A percentile compares a stretch with the other conserved stretches of the same genome.
Evolutionary conservation across 2,888 invertebrate genomes (phyloP).

Genomic region (Microctonus aethiopoides): DNA sequence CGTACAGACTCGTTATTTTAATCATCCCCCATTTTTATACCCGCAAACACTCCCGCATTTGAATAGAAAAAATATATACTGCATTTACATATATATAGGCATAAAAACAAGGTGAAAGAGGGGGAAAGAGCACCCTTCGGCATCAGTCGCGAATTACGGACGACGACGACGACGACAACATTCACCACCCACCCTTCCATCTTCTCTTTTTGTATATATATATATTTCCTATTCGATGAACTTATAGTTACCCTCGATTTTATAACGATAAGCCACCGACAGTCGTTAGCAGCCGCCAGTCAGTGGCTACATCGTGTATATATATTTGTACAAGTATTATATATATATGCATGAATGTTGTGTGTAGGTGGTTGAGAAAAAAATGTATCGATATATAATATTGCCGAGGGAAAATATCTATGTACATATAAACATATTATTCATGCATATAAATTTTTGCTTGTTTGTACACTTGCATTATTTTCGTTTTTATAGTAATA

Average conservation of each 20-base stretch:
- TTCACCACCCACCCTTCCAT: background rate
- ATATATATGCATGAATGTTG: background rate
- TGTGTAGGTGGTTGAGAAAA: background rate
- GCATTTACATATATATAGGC: no score
- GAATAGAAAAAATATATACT: no score
- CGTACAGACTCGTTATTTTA: constrained; percentile 63
- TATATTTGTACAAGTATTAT: background rate
- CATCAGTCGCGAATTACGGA: constrained; percentile 45
- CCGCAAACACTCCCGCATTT: constrained; percentile 52
- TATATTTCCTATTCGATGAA: constrained; percentile 29
- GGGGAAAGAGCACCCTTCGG: constrained; percentile 41
- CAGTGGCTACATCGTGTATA: constrained; percentile 25
- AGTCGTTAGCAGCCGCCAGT: constrained; percentile 56
- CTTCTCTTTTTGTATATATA: background rate
- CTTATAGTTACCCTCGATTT: constrained; percentile 51
- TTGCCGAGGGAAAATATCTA: background rate
- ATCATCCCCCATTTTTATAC: constrained; percentile 63
- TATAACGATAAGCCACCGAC: constrained; percentile 51
- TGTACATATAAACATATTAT: no score
- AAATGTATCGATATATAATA: background rate
- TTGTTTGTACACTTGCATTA: background rate
- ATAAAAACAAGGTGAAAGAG: background rate
- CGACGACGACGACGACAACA: constrained; percentile 29
- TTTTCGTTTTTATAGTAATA: no score
- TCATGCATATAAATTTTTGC: background rate